These are phyloP conservation scores for Polymixis flavicincta DNA, from an alignment of 2,888 invertebrate species.

Conservation along the genomic window DNA sequence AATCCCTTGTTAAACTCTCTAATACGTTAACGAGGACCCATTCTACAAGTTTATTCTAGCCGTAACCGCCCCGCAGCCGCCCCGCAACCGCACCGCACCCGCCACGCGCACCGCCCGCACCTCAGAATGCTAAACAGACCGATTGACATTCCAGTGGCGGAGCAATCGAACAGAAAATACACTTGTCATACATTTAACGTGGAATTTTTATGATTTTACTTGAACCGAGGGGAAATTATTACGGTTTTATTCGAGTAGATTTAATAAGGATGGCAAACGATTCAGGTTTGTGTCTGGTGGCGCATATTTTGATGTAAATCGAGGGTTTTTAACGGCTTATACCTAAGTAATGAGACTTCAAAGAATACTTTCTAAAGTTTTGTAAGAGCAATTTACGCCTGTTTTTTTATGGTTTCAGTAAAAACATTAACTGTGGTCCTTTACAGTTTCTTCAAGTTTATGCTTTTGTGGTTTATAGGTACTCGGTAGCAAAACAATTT, in stretches of 20 bases:
- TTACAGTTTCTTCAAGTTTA: background rate
- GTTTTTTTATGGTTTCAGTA: background rate
- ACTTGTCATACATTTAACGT: constrained; percentile 87
- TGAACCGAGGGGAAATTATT: constrained; percentile 67
- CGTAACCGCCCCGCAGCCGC: constrained; percentile 29
- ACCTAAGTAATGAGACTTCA: background rate
- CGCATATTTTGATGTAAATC: constrained; percentile 35
- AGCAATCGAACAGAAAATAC: constrained; percentile 86
- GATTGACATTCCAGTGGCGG: constrained; percentile 83
- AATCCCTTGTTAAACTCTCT: constrained; percentile 70
- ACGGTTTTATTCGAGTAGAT: constrained; percentile 58
- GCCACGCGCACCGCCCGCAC: constrained; percentile 59
- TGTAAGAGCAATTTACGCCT: background rate
- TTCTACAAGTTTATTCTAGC: constrained; percentile 76
- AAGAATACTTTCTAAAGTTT: background rate
- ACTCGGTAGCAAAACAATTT: background rate
- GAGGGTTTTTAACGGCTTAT: constrained; percentile 5
- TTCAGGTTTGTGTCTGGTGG: constrained; percentile 35
- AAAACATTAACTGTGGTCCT: background rate
- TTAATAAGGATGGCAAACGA: constrained; percentile 56
- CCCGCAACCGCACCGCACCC: constrained; percentile 42
- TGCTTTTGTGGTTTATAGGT: background rate
- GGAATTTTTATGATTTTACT: constrained; percentile 80
- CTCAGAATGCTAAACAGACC: constrained; percentile 73
- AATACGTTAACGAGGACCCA: constrained; percentile 81